These are phyloP conservation scores for Brienomyrus longianalis DNA, from an alignment of 2,113 vertebrate species.

Conservation along the genomic window DNA sequence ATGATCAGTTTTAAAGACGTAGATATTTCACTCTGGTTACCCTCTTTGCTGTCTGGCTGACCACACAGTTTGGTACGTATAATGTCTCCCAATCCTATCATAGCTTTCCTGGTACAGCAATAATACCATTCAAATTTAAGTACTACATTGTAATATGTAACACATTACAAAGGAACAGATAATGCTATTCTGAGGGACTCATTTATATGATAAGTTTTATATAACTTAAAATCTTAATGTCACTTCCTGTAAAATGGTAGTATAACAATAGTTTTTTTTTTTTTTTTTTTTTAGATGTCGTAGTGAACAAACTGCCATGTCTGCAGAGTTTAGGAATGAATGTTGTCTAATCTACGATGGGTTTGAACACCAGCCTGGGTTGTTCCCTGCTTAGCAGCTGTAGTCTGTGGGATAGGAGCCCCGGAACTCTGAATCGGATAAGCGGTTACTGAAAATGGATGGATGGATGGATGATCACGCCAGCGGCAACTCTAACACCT, in stretches of 20 bases:
- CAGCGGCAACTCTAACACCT: conserved; percentile 53
- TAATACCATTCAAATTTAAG: neutral
- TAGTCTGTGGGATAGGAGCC: too few species aligned
- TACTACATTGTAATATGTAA: neutral
- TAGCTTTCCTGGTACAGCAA: neutral
- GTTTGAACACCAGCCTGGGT: too few species aligned
- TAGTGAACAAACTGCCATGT: neutral
- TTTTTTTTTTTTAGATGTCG: neutral
- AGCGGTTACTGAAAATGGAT: too few species aligned
- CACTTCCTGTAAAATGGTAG: neutral
- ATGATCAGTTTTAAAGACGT: neutral
- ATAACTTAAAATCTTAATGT: neutral
- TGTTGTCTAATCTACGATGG: conserved; percentile 41
- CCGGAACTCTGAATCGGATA: too few species aligned
- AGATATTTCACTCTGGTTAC: neutral
- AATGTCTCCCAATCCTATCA: neutral
- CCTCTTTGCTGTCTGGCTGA: neutral
- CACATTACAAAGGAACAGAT: neutral
- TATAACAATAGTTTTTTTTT: neutral
- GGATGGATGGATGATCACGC: conserved; percentile 36
- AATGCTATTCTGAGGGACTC: neutral
- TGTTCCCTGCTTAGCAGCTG: too few species aligned
- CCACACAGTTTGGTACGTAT: neutral
- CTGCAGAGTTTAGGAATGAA: conserved; percentile 37
- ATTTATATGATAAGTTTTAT: neutral